These are phyloP conservation scores for Ramazzottius varieornatus DNA, from an alignment of 2,888 invertebrate species.

Conservation along the genomic window DNA sequence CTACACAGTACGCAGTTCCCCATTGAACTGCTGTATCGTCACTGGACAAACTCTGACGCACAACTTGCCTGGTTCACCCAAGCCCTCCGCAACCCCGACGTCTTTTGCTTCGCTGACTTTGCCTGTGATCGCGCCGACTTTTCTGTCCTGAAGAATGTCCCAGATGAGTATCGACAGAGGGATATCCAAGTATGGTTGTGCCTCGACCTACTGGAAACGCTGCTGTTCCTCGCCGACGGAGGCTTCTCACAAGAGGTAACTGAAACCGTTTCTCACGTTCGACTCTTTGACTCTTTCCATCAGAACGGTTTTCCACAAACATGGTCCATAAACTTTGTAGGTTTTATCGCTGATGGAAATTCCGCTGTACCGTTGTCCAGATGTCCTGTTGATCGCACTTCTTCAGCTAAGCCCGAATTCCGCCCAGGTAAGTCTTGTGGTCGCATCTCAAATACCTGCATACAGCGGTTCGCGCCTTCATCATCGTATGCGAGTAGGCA, in stretches of 20 bases:
- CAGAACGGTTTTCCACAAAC: not conserved
- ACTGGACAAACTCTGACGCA: constrained; percentile 77
- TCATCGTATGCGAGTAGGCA: too few relatives aligned
- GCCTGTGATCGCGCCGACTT: constrained; percentile 59
- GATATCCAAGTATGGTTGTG: constrained; percentile 33
- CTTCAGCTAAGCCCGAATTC: constrained; percentile 31
- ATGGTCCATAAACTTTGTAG: too few relatives aligned
- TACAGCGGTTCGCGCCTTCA: too few relatives aligned
- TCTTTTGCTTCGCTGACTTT: constrained; percentile 78
- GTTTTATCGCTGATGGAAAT: constrained; percentile 32
- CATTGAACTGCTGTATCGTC: constrained; percentile 58
- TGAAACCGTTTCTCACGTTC: too few relatives aligned
- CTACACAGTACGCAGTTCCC: constrained; percentile 30
- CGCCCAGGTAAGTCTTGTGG: too few relatives aligned
- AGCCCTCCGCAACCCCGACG: constrained; percentile 63
- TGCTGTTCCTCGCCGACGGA: constrained; percentile 59
- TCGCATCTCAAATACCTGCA: too few relatives aligned
- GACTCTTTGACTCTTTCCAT: too few relatives aligned
- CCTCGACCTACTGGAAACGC: constrained; percentile 58
- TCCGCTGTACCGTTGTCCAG: constrained; percentile 74
- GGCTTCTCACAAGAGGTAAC: constrained; percentile 27
- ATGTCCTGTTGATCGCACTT: constrained; percentile 61
- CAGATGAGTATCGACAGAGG: constrained; percentile 43
- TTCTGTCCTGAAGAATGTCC: constrained; percentile 68
- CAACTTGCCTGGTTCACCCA: constrained; percentile 30